A percentile compares a stretch with the other conserved stretches of the same genome.
phyloP scores from a whole-genome alignment of 2,113 vertebrate genomes.

The Lophochroa leadbeateri region DNA sequence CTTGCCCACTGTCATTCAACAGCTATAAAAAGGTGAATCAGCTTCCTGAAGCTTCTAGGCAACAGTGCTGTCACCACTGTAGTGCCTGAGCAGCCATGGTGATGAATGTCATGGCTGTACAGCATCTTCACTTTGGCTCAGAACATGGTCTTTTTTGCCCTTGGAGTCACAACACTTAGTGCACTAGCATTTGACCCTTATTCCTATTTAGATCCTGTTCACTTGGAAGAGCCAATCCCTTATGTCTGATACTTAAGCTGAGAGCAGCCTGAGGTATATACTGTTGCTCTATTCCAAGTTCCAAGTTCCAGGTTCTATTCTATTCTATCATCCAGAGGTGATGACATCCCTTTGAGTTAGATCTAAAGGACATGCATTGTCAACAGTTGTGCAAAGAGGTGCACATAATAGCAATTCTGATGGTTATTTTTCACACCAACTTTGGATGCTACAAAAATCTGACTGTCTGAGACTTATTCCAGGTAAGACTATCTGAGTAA shows the following conservation, averaged over 20 bases:
- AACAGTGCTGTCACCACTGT: background rate
- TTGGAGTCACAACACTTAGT: background rate
- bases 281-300: background rate
- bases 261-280: background rate
- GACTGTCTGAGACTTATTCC: background rate
- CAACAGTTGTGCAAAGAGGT: background rate
- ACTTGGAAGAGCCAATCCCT: background rate
- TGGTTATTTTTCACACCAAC: background rate
- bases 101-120: background rate
- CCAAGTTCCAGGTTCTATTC: background rate
- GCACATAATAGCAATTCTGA: background rate
- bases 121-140: background rate
- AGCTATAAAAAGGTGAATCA: slow-evolving; percentile 9
- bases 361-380: background rate
- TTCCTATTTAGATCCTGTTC: background rate
- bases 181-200: background rate
- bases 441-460: background rate
- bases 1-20: background rate
- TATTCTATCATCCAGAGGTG: background rate
- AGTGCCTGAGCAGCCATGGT: background rate
- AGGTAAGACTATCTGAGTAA: background rate
- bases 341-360: background rate
- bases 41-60: slow-evolving; percentile 21
- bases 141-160: background rate
- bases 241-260: background rate